phyloP scores from a whole-genome alignment of 2,888 invertebrate genomes.

The Sphinx pinastri region DNA sequence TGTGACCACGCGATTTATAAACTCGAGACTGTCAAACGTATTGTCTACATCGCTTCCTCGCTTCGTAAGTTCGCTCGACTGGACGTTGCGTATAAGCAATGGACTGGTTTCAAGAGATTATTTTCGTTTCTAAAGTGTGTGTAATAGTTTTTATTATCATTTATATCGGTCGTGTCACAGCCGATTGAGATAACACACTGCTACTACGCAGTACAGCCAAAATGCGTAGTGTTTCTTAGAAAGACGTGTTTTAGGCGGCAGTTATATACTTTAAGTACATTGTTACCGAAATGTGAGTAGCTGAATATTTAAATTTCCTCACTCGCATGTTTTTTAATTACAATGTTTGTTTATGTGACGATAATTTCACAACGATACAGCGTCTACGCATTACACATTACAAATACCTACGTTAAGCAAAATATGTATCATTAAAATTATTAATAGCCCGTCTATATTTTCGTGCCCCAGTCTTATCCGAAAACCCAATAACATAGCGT shows the following conservation, averaged over 20 bases:
- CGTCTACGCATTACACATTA: no score
- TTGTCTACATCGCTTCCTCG: conserved; percentile 45
- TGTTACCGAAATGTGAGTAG: neutral
- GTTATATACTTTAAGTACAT: conserved; percentile 3
- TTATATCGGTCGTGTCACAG: conserved; percentile 68
- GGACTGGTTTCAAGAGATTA: conserved; percentile 40
- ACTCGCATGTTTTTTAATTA: neutral
- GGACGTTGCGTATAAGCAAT: conserved; percentile 46
- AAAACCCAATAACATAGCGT: no score
- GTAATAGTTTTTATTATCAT: conserved; percentile 67
- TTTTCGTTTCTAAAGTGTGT: conserved; percentile 41
- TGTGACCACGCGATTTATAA: conserved; percentile 46
- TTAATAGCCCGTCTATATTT: no score
- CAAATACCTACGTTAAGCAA: no score
- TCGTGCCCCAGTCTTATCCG: no score
- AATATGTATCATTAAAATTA: no score
- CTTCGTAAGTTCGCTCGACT: conserved; percentile 29
- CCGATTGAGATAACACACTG: conserved; percentile 67
- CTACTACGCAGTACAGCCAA: conserved; percentile 70
- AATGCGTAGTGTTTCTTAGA: conserved; percentile 57
- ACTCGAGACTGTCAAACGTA: conserved; percentile 37
- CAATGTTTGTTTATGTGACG: neutral
- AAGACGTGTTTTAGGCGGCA: conserved; percentile 36
- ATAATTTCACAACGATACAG: neutral
- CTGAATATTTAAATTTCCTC: neutral